Base-by-base conservation (phyloP, 2,113 vertebrate species). In the rat (Rattus norvegicus) region DNA sequence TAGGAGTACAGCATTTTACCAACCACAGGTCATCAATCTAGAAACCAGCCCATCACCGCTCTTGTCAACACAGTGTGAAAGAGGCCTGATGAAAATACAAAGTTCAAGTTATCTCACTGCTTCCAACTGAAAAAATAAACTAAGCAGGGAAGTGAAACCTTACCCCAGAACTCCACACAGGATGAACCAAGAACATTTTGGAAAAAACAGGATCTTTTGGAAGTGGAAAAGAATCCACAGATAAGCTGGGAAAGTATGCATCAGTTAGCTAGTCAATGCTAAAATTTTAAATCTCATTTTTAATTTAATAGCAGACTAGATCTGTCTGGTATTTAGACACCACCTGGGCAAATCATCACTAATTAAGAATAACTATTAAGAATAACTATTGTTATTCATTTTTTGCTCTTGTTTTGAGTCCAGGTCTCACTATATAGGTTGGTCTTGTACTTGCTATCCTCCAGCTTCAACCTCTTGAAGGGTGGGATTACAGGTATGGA, bases 1-100 rank as follows among this genome's bases (percentile, higher is more conserved):
- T 97, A 96, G 96, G 97, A 96, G 97, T 97, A 96, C 70, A 93
- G 76, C 95, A 87, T 93, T 96, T 97, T 97, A 65, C 76, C 91
- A 85, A 95, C 92, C 92, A 63, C 49, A 28, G 69, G 86, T 93
- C 95, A 97, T 97, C 95, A 95, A 95, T 97, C 97, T 96, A 87
- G 93, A 88, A 97, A 77, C 81, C 63, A 97, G 72, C 80, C 97
- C 90, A 87, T 97, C 97, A 95, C 39, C 24, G 92, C 85, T 79
- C 43, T 85, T 96, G 93, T 97, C 95, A 95, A 91, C 90, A 97
- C 61, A n/a, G 72, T 84, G 61, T 95, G 79, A 84, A 84, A 59
- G 8, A 89, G 39, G 33, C 69, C 91, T 97, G 95, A 95, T 97
- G 86, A 96, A 97, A 97, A 97, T 91, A 95, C 93, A 90, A 95